Conservation (phyloP, 2,113 vertebrate genomes). For the Dermatemys mawii region DNA sequence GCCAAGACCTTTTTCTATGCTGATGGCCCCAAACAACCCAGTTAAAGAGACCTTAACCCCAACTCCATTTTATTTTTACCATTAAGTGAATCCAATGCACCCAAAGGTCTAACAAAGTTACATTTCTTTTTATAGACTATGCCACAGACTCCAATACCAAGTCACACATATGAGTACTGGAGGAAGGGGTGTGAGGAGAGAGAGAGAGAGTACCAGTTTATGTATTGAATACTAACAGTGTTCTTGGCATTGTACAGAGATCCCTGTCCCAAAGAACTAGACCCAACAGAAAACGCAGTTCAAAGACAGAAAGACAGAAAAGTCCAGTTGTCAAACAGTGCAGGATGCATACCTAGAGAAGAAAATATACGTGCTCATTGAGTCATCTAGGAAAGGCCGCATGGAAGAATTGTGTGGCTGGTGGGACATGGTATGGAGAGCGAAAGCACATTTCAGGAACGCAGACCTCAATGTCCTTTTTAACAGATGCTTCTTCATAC, state of each 20-base stretch:
- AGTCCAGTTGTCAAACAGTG: background rate
- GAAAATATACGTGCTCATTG: too few species aligned
- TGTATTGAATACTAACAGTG: background rate
- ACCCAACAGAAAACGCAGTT: background rate
- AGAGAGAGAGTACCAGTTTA: background rate
- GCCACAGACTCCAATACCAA: background rate
- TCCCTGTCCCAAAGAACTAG: background rate
- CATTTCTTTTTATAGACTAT: background rate
- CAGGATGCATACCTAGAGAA: background rate
- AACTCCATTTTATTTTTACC: background rate
- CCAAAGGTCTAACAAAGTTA: background rate
- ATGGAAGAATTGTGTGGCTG: too few species aligned
- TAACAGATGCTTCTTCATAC: background rate
- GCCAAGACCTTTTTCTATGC: background rate
- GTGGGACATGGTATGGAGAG: too few species aligned
- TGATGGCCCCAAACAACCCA: background rate
- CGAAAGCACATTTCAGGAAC: too few species aligned
- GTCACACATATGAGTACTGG: background rate
- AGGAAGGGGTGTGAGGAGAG: too few species aligned
- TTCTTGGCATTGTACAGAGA: background rate
- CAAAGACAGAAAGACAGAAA: background rate
- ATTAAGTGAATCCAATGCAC: background rate
- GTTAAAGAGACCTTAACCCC: accelerated
- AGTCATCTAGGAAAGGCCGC: too few species aligned
- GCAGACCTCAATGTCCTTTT: background rate